Conservation (phyloP, 2,888 invertebrate species). For the Agonopterix alstromeriana region DNA sequence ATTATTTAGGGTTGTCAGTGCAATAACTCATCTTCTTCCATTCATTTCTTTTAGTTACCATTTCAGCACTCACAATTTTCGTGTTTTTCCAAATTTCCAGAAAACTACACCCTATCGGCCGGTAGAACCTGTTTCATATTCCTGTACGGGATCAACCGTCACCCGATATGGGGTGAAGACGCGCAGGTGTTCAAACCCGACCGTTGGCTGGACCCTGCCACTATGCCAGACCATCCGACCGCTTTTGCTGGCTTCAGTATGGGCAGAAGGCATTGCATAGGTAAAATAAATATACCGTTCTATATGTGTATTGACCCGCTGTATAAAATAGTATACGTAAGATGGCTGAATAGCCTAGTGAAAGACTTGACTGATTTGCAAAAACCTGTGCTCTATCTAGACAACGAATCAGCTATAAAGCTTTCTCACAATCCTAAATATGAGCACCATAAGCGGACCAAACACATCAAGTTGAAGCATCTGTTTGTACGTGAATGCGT, state of each 20-base stretch:
- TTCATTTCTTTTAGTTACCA: neutral
- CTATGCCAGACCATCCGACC: constrained; percentile 32
- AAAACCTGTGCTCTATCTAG: no score
- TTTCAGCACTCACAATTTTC: neutral
- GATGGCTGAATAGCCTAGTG: no score
- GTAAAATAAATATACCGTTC: constrained; percentile 16
- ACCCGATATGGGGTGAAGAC: constrained; percentile 45
- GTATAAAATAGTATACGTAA: no score
- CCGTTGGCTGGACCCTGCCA: constrained; percentile 39
- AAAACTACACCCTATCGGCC: constrained; percentile 38
- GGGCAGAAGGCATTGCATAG: constrained; percentile 46
- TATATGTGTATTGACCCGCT: no score
- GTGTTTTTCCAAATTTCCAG: constrained; percentile 21
- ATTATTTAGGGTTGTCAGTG: neutral
- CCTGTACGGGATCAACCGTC: constrained; percentile 38
- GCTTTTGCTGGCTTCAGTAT: constrained; percentile 43
- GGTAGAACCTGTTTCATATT: constrained; percentile 38
- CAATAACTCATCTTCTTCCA: no score
- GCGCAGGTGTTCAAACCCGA: constrained; percentile 43
- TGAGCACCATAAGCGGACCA: no score
- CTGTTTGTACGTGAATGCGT: no score
- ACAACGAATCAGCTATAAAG: no score
- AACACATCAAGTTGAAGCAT: no score
- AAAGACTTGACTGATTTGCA: no score
- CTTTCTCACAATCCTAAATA: no score